Conservation (phyloP, 2,797 vertebrate genomes). For the Anomalospiza imberbis region DNA sequence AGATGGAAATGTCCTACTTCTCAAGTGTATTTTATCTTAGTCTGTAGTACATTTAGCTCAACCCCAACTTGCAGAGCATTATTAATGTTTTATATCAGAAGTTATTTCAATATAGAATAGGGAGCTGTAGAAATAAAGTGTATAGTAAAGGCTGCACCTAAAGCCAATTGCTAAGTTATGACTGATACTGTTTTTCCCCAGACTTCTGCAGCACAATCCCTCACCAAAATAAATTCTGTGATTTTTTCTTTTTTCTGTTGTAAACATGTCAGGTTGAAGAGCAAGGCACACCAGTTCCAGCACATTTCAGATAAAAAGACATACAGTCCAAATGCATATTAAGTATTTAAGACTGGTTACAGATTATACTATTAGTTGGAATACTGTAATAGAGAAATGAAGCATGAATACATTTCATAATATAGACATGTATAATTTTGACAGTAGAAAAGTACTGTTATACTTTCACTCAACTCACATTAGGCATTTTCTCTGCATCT, state of each 20-base stretch:
- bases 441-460: constrained; percentile 6
- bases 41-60: neutral
- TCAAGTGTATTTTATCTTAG: neutral
- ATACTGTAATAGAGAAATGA: constrained; percentile 20
- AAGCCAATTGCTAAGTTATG: neutral
- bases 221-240: neutral
- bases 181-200: neutral
- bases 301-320: neutral
- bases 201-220: neutral
- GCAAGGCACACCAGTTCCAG: neutral
- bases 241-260: neutral
- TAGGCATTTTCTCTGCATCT: neutral
- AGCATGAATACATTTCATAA: neutral
- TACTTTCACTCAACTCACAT: neutral
- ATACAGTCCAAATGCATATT: neutral
- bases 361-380: neutral
- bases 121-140: neutral
- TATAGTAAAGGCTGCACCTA: neutral
- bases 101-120: neutral
- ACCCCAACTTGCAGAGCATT: neutral
- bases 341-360: constrained; percentile 6
- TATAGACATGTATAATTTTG: neutral
- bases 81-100: neutral
- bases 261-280: constrained; percentile 14
- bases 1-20: constrained; percentile 31